phyloP scores from a whole-genome alignment of 2,113 vertebrate genomes.

The Nannobrachium achirus region DNA sequence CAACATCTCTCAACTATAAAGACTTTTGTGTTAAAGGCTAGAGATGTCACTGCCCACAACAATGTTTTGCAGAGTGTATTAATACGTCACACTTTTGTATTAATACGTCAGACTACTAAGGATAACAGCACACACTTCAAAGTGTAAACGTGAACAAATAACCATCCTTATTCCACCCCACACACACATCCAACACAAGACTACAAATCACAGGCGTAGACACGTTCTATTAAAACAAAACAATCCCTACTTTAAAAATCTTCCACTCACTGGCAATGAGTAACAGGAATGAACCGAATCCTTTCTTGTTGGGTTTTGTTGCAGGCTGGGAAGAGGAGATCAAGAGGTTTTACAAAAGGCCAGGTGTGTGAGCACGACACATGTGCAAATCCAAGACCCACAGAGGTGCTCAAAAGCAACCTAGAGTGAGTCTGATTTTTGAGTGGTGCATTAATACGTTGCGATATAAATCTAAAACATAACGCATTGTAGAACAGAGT shows the following conservation, averaged over 20 bases:
- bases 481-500: neutral
- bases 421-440: neutral
- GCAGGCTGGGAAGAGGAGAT: neutral
- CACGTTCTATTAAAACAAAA: slow-evolving; percentile 24
- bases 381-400: neutral
- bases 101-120: too few relatives aligned
- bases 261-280: slow-evolving; percentile 22
- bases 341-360: neutral
- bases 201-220: slow-evolving; percentile 5
- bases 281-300: neutral
- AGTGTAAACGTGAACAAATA: too few relatives aligned
- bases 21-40: too few relatives aligned
- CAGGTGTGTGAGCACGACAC: neutral
- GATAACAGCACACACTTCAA: too few relatives aligned
- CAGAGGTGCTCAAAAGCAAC: slow-evolving; percentile 22
- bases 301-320: neutral
- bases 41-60: too few relatives aligned
- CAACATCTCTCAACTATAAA: too few relatives aligned
- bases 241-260: slow-evolving; percentile 7
- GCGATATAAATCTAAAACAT: slow-evolving; percentile 5
- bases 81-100: too few relatives aligned
- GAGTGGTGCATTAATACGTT: slow-evolving; percentile 11
- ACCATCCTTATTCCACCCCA: too few relatives aligned
- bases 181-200: neutral
- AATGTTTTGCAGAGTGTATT: too few relatives aligned